Conservation (phyloP, 2,113 vertebrate species). For the Apodemus sylvaticus region DNA sequence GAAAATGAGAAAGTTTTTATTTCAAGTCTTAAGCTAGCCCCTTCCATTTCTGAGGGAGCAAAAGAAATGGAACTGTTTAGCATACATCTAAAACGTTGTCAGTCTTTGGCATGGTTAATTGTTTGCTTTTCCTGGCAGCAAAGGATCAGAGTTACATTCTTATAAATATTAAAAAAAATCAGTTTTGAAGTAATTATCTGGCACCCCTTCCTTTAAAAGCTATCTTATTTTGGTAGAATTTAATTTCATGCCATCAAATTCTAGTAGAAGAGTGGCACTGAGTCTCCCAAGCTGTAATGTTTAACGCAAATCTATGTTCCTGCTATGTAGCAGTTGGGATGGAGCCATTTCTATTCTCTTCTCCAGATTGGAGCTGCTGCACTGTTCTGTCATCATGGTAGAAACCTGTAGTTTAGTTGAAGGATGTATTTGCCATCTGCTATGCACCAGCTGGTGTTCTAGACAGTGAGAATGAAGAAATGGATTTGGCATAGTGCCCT, state of each 20-base stretch:
- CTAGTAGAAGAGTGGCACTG: background rate
- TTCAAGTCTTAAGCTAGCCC: background rate
- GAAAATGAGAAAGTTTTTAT: constrained; percentile 31
- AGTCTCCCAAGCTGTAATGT: background rate
- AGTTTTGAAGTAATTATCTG: background rate
- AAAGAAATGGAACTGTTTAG: background rate
- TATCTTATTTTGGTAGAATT: constrained; percentile 15
- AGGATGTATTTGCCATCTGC: background rate
- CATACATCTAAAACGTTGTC: constrained; percentile 40
- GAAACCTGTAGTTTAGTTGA: background rate
- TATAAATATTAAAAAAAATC: background rate
- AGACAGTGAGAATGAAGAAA: background rate
- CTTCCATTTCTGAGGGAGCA: background rate
- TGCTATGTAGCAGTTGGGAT: background rate
- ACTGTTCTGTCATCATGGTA: background rate
- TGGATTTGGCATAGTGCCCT: background rate
- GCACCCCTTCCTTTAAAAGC: background rate
- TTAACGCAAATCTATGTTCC: background rate
- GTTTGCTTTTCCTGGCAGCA: background rate
- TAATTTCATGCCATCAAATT: constrained; percentile 2
- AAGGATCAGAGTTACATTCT: constrained; percentile 14
- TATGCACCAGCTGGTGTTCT: background rate
- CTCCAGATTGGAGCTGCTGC: background rate
- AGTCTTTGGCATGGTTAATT: constrained; percentile 22
- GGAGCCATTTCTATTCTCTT: background rate